Conservation (phyloP, 2,888 invertebrate species). For the Hirtodrosophila cameraria region DNA sequence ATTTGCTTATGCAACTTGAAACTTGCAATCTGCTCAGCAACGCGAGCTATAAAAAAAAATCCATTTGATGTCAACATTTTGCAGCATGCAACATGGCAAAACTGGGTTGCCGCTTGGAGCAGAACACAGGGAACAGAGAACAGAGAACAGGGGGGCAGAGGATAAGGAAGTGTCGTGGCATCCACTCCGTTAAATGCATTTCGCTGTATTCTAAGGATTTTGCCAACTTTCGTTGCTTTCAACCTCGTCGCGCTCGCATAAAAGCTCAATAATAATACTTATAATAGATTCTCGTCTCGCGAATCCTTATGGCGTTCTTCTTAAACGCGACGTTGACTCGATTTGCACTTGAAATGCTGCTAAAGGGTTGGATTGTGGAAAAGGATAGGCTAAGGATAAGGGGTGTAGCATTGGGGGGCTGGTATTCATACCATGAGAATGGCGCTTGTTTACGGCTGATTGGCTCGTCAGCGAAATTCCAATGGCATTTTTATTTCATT, state of each 20-base stretch:
- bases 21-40: slow-evolving; percentile 2
- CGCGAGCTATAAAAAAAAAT: slow-evolving; percentile 50
- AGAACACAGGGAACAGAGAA: too few species aligned
- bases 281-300: slow-evolving; percentile 55
- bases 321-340: slow-evolving; percentile 53
- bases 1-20: slow-evolving; percentile 46
- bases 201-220: slow-evolving; percentile 48
- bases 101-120: too few species aligned
- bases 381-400: too few species aligned
- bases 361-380: slow-evolving; percentile 7
- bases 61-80: slow-evolving; percentile 49
- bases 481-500: slow-evolving; percentile 27
- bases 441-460: slow-evolving; percentile 34
- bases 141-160: neutral
- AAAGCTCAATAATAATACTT: slow-evolving; percentile 66
- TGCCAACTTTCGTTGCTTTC: slow-evolving; percentile 46
- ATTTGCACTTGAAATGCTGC: slow-evolving; percentile 53
- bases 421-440: slow-evolving; percentile 6
- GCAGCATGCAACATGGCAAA: slow-evolving; percentile 12
- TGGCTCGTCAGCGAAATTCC: slow-evolving; percentile 34
- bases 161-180: neutral
- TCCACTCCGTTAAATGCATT: slow-evolving; percentile 52
- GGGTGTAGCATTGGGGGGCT: neutral
- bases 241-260: slow-evolving; percentile 49
- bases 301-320: slow-evolving; percentile 45